Conservation (phyloP, 2,797 vertebrate genomes). For the Cynodonichthys magdalenae region DNA sequence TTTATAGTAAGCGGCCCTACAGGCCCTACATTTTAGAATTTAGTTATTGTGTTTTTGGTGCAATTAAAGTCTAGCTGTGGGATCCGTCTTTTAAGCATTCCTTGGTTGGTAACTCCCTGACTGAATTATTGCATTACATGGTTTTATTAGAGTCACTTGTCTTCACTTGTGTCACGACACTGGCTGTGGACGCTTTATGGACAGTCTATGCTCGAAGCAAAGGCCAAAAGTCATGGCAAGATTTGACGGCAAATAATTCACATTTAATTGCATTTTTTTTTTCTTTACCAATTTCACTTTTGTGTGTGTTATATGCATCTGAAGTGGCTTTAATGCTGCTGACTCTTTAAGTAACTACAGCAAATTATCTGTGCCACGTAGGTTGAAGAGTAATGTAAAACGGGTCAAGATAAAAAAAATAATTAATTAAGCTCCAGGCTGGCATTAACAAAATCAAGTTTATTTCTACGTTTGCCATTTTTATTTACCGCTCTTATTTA, state of each 20-base stretch:
- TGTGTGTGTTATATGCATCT: slow-evolving; percentile 8
- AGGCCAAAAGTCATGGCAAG: slow-evolving; percentile 33
- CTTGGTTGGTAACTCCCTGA: slow-evolving; percentile 59
- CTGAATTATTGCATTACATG: slow-evolving; percentile 70
- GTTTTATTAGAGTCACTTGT: slow-evolving; percentile 75
- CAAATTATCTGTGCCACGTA: slow-evolving; percentile 16
- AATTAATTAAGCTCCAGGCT: background rate
- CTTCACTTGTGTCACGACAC: slow-evolving; percentile 68
- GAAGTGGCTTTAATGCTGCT: slow-evolving; percentile 2
- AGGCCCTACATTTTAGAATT: slow-evolving; percentile 32
- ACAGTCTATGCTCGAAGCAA: slow-evolving; percentile 17
- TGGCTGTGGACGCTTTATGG: slow-evolving; percentile 39
- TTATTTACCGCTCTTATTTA: slow-evolving; percentile 57
- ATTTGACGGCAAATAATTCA: slow-evolving; percentile 27
- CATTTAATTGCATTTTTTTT: slow-evolving; percentile 9
- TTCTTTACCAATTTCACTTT: background rate
- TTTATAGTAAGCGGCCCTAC: slow-evolving; percentile 43
- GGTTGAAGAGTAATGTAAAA: slow-evolving; percentile 18
- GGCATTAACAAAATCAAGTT: slow-evolving; percentile 31
- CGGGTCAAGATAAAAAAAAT: background rate
- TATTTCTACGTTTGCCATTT: slow-evolving; percentile 32
- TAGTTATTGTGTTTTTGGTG: slow-evolving; percentile 1
- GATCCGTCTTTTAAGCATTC: slow-evolving; percentile 36
- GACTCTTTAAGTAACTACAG: slow-evolving; percentile 11
- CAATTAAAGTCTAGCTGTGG: slow-evolving; percentile 30